Base-by-base conservation (phyloP, 2,113 vertebrate genomes). In the Pterocles burchelli region DNA sequence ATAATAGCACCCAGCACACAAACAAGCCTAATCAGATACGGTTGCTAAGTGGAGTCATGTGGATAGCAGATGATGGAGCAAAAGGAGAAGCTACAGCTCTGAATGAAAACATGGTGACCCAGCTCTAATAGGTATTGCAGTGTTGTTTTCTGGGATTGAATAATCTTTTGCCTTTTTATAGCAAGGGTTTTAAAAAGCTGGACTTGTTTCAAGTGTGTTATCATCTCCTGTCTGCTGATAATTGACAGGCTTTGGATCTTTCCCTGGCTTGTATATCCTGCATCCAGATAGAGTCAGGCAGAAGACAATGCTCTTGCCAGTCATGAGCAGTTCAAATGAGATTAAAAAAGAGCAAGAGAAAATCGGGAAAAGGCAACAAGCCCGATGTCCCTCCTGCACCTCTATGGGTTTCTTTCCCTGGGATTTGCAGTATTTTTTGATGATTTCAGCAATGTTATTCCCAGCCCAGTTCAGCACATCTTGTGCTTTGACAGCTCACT, bases 401-500 rank as follows among this genome's bases (percentile, higher is more conserved):
- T 63, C 20, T 49, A 24, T 15, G 15, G 57, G 52, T 79, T 88
- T 75, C 74, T 89, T 72, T 74, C 86, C 43, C 43, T 33, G 68
- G 68, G 86, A 86, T 86, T 80, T 95, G 73, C 68, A 78, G 22
- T 21, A 14, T 52, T 77, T 93, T 94, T 90, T 66, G 15, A 62
- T 90, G 68, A 83, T 93, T 90, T 92, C 85, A 94, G 75, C 78
- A 79, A 33, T 55, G 75, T 51, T 94, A 66, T 80, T 90, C 88
- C 67, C 94, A 84, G 38, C n/a, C 46, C 33, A 24, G 55, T 62
- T 66, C 92, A 88, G 72, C 73, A 67, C 79, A 89, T 86, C 79
- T 88, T 93, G 90, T 90, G 59, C 75, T 94, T 90, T 93, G 95
- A 93, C 94, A 95, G 79, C 57, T 95, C 57, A 13, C 63, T 84